phyloP scores from a whole-genome alignment of 2,888 invertebrate genomes.

The Sarcophaga rosellei region DNA sequence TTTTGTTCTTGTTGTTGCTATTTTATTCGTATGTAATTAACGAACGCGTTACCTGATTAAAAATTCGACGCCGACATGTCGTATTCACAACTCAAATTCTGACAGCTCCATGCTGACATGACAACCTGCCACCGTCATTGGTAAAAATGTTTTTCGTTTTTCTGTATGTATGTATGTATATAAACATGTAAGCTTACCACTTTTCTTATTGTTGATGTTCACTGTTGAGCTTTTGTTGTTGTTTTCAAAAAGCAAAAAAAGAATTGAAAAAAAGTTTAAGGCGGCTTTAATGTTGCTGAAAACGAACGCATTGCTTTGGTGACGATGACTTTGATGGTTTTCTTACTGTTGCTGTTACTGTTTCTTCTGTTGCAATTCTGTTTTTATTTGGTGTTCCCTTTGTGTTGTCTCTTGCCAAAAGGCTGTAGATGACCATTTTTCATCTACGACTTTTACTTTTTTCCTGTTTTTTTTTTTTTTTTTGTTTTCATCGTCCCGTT shows the following conservation, averaged over 20 bases:
- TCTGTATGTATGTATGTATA: conserved; percentile 32
- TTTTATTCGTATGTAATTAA: conserved; percentile 65
- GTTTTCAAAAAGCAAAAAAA: conserved; percentile 13
- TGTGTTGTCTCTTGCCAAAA: conserved; percentile 50
- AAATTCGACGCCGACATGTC: conserved; percentile 70
- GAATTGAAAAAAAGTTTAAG: conserved; percentile 27
- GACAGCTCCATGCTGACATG: conserved; percentile 78
- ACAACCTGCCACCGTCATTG: conserved; percentile 75
- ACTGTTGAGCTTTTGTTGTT: neutral
- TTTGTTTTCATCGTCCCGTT: neutral
- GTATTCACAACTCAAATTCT: conserved; percentile 76
- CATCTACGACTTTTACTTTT: conserved; percentile 59
- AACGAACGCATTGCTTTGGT: conserved; percentile 43
- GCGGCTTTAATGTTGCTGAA: conserved; percentile 66
- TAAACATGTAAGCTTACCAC: neutral
- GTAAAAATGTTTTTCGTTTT: conserved; percentile 53
- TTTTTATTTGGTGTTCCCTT: conserved; percentile 65
- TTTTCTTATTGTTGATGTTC: conserved; percentile 8
- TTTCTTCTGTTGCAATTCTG: conserved; percentile 60
- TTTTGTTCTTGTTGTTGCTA: conserved; percentile 30
- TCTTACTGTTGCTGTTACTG: conserved; percentile 27
- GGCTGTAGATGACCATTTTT: conserved; percentile 62
- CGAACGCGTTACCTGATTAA: conserved; percentile 69
- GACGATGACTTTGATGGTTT: conserved; percentile 67
- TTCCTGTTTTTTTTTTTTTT: conserved; percentile 27